Percentiles rank a stretch among this genome's conserved stretches.
Conservation (phyloP, 2,888 invertebrate genomes). For the Cerastis leucographa region DNA sequence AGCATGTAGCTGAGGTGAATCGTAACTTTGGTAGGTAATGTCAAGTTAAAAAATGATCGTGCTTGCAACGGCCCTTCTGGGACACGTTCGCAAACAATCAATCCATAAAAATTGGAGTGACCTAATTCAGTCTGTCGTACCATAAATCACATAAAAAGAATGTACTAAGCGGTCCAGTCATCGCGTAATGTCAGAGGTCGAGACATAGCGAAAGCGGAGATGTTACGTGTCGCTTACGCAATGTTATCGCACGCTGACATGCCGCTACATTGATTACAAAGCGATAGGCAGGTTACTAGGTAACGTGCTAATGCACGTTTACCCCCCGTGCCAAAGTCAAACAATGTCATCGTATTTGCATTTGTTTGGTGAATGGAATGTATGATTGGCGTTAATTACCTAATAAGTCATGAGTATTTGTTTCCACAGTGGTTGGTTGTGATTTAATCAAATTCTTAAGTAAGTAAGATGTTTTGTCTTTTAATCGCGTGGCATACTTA, state of each 20-base stretch:
- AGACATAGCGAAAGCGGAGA: constrained; percentile 67
- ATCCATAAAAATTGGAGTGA: constrained; percentile 23
- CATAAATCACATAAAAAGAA: constrained; percentile 68
- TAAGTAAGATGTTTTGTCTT: constrained; percentile 40
- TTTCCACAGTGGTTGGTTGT: constrained; percentile 18
- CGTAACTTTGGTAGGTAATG: not conserved
- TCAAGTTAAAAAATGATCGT: constrained; percentile 15
- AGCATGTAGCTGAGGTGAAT: constrained; percentile 20
- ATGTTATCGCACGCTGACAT: constrained; percentile 65
- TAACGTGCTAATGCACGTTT: constrained; percentile 65
- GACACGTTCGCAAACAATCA: constrained; percentile 13
- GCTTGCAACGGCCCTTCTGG: not conserved
- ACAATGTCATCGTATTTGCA: constrained; percentile 60
- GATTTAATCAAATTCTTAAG: constrained; percentile 29
- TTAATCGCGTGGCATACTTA: constrained; percentile 20
- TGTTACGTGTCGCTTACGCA: constrained; percentile 70
- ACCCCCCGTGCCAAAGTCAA: constrained; percentile 51
- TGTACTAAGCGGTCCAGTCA: constrained; percentile 63
- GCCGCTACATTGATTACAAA: constrained; percentile 64
- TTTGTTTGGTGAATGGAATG: constrained; percentile 54
- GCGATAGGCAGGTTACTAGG: constrained; percentile 75
- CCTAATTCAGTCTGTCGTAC: constrained; percentile 50
- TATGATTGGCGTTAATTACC: constrained; percentile 38
- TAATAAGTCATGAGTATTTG: constrained; percentile 34
- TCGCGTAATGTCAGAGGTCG: constrained; percentile 70